These are phyloP conservation scores for Cheilosia grossa DNA, from an alignment of 2,888 invertebrate species.

Conservation along the genomic window DNA sequence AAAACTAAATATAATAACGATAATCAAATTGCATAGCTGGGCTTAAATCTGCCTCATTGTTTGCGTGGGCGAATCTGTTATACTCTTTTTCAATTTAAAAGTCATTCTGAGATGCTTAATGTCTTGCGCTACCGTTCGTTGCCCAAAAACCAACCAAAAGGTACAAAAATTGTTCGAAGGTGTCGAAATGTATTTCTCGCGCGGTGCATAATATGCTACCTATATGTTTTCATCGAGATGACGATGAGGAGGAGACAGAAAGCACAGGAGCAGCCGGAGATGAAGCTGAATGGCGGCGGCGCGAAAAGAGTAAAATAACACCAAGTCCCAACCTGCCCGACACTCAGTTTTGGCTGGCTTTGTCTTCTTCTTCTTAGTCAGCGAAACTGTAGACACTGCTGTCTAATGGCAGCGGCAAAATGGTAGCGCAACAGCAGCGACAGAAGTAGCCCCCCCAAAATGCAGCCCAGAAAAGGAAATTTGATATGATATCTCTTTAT, in stretches of 20 bases:
- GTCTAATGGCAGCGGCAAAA: slow-evolving; percentile 39
- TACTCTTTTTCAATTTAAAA: slow-evolving; percentile 44
- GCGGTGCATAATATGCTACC: slow-evolving; percentile 30
- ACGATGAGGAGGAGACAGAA: not conserved
- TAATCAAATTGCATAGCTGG: slow-evolving; percentile 60
- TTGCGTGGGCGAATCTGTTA: slow-evolving; percentile 51
- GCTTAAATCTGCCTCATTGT: slow-evolving; percentile 44
- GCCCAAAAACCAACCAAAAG: slow-evolving; percentile 22
- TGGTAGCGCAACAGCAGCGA: slow-evolving; percentile 39
- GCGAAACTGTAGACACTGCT: slow-evolving; percentile 26
- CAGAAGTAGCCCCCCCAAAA: slow-evolving; percentile 39
- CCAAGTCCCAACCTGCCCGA: slow-evolving; percentile 50
- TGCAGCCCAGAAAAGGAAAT: slow-evolving; percentile 65
- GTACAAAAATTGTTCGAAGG: slow-evolving; percentile 31
- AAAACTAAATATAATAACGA: slow-evolving; percentile 49
- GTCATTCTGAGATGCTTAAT: slow-evolving; percentile 51
- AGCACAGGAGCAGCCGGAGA: slow-evolving; percentile 17
- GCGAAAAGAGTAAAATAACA: slow-evolving; percentile 63
- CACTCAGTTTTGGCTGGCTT: slow-evolving; percentile 25
- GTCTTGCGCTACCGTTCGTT: slow-evolving; percentile 44
- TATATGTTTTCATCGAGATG: slow-evolving; percentile 36
- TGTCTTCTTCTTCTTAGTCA: slow-evolving; percentile 25
- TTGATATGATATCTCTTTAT: slow-evolving; percentile 59
- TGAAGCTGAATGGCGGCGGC: slow-evolving; percentile 37
- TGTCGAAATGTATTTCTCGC: slow-evolving; percentile 67